These are phyloP conservation scores for Gymnogyps californianus DNA, from an alignment of 2,113 vertebrate genomes.

Conservation along the genomic window DNA sequence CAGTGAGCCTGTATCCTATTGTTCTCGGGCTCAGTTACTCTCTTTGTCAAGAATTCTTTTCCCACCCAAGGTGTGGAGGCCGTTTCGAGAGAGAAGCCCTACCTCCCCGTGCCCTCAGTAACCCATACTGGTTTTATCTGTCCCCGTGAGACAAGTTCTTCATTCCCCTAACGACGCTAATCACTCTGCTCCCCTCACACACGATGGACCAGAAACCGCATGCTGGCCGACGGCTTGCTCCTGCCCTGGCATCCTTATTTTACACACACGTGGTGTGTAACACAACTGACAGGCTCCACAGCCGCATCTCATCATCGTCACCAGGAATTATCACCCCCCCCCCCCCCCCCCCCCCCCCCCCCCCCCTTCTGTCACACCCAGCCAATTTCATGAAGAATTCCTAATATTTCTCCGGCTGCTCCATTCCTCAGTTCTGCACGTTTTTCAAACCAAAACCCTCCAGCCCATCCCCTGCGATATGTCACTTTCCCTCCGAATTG, in stretches of 20 bases:
- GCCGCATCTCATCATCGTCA: fast-evolving
- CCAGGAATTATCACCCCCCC: fast-evolving
- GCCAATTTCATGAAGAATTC: neutral
- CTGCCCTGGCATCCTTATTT: neutral
- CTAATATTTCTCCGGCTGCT: neutral
- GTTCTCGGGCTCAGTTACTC: neutral
- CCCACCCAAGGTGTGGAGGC: neutral
- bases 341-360: fast-evolving
- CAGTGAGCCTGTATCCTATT: fast-evolving
- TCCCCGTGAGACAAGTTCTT: neutral
- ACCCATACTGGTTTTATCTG: fast-evolving
- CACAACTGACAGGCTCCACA: fast-evolving
- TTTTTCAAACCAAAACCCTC: neutral
- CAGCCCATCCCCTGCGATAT: fast-evolving
- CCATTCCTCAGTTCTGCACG: fast-evolving
- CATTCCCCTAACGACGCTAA: neutral
- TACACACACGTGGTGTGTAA: fast-evolving
- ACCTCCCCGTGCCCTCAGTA: neutral
- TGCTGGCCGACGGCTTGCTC: neutral
- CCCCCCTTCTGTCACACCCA: neutral
- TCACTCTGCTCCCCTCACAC: neutral
- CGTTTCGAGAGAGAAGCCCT: neutral
- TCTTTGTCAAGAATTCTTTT: neutral
- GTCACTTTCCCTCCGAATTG: neutral
- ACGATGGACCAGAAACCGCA: fast-evolving